Evolutionary conservation across 1,140 invertebrate genomes (phyloP), one percentile per base, ranked within the genome.

Genomic region (Agrilus planipennis): DNA sequence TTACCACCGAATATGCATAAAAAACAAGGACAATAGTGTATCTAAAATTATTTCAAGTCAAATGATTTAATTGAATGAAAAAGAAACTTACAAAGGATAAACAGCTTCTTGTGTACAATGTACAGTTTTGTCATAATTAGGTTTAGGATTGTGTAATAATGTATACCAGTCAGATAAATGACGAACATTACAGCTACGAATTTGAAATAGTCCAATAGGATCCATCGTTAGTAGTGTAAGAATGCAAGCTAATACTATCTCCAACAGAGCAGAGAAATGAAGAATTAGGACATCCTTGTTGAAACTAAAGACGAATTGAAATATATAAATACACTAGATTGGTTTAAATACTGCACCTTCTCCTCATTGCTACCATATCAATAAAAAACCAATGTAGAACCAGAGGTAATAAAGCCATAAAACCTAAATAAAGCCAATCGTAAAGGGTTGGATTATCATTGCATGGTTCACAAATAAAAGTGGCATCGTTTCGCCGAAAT

Each of bases 81-180:
- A 45, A 34, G 2, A 46, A 35, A 76, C 81, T 83, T 75, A 95
- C 84, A 97, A 68, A 36, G 93, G 93, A 71, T 93, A 97, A 0
- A 96, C 91, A 30, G 90, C 88, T 69, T 97, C 93, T 56, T 96
- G 89, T 0, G 92, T 93, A 63, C 93, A 98, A 64, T 93, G 79
- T 14, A 97, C 63, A 37, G 78, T 84, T 36, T 79, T 71, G 49
- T 86, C 82, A 67, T 94, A 96, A 61, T 93, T 85, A 5, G 90
- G 88, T 50, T 75, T 80, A 17, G 93, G 94, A 70, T 97, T 97
- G 47, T 93, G 85, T 15, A 96, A 68, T 41, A 96, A 61, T 0
- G 92, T 94, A 60, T 97, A 97, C 92, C 92, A 97, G 63, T 98
- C 92, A 0, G 88, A 81, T 4, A 96, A 63, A 14, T 76, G 73